Conservation (phyloP, 2,888 invertebrate species). For the Mongoloraphidia duomilia region DNA sequence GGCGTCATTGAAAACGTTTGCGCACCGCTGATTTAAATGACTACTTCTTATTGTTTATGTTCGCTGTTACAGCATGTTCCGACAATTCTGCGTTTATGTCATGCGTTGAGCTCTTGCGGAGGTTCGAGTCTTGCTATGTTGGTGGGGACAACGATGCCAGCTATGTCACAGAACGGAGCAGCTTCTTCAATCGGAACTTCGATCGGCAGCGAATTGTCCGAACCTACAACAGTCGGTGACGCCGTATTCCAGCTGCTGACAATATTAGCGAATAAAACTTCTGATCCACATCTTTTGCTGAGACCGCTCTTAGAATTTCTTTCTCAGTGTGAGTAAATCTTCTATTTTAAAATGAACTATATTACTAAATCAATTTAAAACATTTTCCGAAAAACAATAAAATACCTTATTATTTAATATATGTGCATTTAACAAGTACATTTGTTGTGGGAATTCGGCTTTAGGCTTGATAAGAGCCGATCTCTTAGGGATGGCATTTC, state of each 20-base stretch:
- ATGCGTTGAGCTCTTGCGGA: conserved; percentile 62
- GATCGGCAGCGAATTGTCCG: conserved; percentile 29
- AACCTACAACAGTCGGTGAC: conserved; percentile 67
- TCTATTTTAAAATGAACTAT: no score
- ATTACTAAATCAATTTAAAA: no score
- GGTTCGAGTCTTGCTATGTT: conserved; percentile 56
- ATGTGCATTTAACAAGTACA: no score
- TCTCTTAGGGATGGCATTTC: no score
- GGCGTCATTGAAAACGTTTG: neutral
- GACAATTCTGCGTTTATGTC: conserved; percentile 71
- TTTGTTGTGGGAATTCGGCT: no score
- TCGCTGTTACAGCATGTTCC: conserved; percentile 57
- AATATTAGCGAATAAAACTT: conserved; percentile 60
- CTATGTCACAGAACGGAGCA: conserved; percentile 18
- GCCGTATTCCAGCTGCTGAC: conserved; percentile 75
- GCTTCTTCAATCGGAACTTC: conserved; percentile 5
- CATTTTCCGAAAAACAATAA: no score
- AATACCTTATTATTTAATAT: no score
- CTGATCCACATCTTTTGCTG: conserved; percentile 59
- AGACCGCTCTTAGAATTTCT: conserved; percentile 64
- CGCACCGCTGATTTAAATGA: conserved; percentile 2
- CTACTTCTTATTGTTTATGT: conserved; percentile 14
- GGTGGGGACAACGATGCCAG: conserved; percentile 26
- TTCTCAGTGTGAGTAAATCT: conserved; percentile 17
- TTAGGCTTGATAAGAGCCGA: no score